phyloP scores from a whole-genome alignment of 2,113 vertebrate species.

The Procavia capensis region DNA sequence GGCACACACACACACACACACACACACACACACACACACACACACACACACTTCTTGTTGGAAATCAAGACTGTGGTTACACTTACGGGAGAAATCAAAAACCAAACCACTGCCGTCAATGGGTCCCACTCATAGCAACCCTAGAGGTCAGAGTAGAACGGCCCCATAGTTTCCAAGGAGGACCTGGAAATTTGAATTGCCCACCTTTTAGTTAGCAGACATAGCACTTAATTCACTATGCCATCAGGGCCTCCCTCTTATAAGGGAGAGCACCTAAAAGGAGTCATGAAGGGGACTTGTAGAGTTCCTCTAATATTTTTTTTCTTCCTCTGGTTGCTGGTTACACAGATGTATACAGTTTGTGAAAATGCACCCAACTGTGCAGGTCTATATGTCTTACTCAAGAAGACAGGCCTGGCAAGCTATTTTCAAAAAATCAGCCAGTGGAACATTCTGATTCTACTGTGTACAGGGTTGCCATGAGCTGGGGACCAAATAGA shows the following conservation, averaged over 20 bases:
- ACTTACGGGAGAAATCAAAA: not conserved
- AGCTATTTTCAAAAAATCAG: not conserved
- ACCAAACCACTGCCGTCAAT: too few relatives aligned
- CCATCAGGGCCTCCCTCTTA: too few relatives aligned
- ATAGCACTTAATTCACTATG: too few relatives aligned
- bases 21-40: not conserved
- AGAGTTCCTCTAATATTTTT: not conserved
- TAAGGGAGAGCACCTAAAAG: not conserved
- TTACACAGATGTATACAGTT: not conserved
- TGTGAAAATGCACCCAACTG: not conserved
- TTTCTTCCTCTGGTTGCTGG: not conserved
- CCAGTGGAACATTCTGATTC: not conserved
- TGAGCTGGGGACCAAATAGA: not conserved
- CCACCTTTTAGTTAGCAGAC: too few relatives aligned
- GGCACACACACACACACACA: too few relatives aligned
- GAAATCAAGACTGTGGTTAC: not conserved
- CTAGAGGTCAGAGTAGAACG: too few relatives aligned
- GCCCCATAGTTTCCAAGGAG: too few relatives aligned
- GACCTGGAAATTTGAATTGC: too few relatives aligned
- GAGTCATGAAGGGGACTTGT: not conserved
- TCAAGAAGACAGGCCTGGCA: not conserved
- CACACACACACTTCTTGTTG: not conserved
- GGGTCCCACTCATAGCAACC: too few relatives aligned
- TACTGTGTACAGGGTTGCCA: not conserved
- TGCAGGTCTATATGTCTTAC: not conserved